Conservation (phyloP, 2,797 vertebrate species). For the Bradypus variegatus region DNA sequence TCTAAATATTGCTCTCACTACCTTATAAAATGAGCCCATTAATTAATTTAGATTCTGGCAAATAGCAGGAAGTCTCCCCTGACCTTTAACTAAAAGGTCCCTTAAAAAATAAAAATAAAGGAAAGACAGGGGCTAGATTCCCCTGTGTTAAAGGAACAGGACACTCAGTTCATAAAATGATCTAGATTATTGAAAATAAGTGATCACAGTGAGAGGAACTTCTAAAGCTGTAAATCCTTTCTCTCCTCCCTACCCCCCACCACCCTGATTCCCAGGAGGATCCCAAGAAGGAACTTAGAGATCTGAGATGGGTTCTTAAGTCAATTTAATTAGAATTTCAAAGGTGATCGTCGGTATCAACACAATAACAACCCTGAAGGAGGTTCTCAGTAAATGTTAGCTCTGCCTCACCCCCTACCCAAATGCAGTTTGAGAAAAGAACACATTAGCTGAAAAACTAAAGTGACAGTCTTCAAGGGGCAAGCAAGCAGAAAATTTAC, state of each 20-base stretch:
- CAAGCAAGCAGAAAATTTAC: not conserved
- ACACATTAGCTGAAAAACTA: not conserved
- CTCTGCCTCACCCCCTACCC: not conserved
- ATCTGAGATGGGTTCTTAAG: not conserved
- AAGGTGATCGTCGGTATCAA: not conserved
- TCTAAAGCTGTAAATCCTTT: not conserved
- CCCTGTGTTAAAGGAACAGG: too few species aligned
- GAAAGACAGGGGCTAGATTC: too few species aligned
- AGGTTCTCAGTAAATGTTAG: not conserved
- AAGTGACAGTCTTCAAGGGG: not conserved
- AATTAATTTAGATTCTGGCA: too few species aligned
- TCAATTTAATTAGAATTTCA: not conserved
- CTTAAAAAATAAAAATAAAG: too few species aligned
- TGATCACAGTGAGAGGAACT: not conserved
- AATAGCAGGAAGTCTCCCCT: too few species aligned
- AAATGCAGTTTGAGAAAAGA: not conserved
- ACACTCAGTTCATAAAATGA: too few species aligned
- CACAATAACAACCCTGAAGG: not conserved
- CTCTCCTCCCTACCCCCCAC: not conserved
- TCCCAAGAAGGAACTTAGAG: not conserved
- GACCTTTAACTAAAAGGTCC: too few species aligned
- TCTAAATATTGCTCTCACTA: too few species aligned
- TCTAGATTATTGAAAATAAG: too few species aligned
- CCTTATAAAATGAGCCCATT: too few species aligned
- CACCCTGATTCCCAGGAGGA: not conserved